Base-by-base conservation (phyloP, 2,888 invertebrate genomes). In the Camponotus fellah region DNA sequence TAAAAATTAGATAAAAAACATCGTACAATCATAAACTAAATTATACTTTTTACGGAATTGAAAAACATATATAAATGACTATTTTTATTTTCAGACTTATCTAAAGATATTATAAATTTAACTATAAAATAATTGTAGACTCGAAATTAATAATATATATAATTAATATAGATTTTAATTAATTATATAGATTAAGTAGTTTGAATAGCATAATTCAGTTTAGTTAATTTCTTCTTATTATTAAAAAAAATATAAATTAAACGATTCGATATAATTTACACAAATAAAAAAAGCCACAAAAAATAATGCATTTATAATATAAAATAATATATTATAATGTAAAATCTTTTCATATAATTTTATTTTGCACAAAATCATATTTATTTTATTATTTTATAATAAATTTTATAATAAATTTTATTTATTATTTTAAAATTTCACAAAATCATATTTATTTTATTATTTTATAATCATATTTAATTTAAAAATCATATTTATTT, bases 171-270 rank as follows among this genome's bases (percentile, higher is more conserved):
- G n/a, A n/a, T n/a, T n/a, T n/a, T n/a, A n/a, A n/a, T n/a, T n/a
- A n/a, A n/a, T n/a, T n/a, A 79, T 62, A 46, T 0, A 79, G 53
- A 72, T 85, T 79, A 75, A 6, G 37, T 37, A 4, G 37, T 37
- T 37, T 37, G 3, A 37, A 37, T 37, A 37, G 26, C 26, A 2
- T 26, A 26, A 2, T 26, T 26, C 2, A 26, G 26, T 26, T 26
- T 26, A 26, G 26, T 26, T 26, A 26, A 37, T 46, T 82, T 79
- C 69, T 43, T 64, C 71, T 83, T 81, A 75, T 82, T 68, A 65
- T 17, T 37, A 37, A 34, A 34, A 46, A 75, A 75, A 32, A 74
- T 2, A 34, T 1, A 34, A 2, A 26, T 37, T 62, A 62, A 8
- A 62, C 2, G 8, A 53, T 53, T 53, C 0, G n/a, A n/a, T 8